phyloP scores from a whole-genome alignment of 2,888 invertebrate species.

The Latrodectus elegans region DNA sequence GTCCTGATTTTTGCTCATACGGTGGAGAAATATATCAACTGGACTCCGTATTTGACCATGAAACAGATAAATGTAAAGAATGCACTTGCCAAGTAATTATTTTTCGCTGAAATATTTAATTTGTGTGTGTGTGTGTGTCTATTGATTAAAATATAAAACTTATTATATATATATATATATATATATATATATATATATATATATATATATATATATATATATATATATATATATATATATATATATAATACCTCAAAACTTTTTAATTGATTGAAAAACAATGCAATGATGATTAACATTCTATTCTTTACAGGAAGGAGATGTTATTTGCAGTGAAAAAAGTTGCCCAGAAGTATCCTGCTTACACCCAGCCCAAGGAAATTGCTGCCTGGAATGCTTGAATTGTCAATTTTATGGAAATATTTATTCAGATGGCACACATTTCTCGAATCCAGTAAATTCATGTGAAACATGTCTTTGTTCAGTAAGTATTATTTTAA shows the following conservation, averaged over 20 bases:
- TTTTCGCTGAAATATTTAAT: not conserved
- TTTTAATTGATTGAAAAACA: no score
- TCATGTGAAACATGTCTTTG: slow-evolving; percentile 70
- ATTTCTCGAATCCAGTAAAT: slow-evolving; percentile 68
- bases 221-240: no score
- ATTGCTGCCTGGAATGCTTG: slow-evolving; percentile 70
- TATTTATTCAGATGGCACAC: slow-evolving; percentile 58
- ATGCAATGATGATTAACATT: not conserved
- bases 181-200: no score
- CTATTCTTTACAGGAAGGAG: slow-evolving; percentile 65
- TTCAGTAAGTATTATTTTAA: slow-evolving; percentile 54
- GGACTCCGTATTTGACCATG: slow-evolving; percentile 60
- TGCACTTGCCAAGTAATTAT: slow-evolving; percentile 68
- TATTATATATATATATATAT: no score
- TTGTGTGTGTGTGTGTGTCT: no score
- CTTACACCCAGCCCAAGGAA: slow-evolving; percentile 67
- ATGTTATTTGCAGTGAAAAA: slow-evolving; percentile 52
- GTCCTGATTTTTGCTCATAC: slow-evolving; percentile 68
- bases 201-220: no score
- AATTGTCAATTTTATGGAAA: slow-evolving; percentile 65
- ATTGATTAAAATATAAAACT: no score
- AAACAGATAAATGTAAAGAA: slow-evolving; percentile 67
- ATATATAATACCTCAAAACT: no score
- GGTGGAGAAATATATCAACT: slow-evolving; percentile 54
- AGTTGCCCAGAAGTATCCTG: slow-evolving; percentile 65